Evolutionary conservation across 1,140 invertebrate species (phyloP), one percentile per base, ranked within the genome.

Genomic region (Oedothorax gibbosus): DNA sequence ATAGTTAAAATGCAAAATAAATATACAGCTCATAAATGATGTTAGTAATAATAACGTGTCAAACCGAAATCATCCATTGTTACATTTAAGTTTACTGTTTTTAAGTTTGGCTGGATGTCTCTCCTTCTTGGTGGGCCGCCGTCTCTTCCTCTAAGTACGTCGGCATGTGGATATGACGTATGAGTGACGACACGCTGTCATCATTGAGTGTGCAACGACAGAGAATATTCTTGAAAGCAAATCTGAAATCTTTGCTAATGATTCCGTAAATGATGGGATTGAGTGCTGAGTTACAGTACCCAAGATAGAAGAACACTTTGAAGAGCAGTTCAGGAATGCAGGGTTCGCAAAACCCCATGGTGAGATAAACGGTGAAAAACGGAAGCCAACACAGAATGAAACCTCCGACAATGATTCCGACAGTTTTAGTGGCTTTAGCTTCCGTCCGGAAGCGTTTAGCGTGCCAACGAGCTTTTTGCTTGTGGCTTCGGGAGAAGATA

Each of bases 381-480:
- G 97, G 97, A 35, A 89, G 97, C 96, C 97, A 99, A 89, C 96
- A 99, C 78, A 95, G 92, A 15, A 98, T 95, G 90, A 98, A 98
- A 0, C 95, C 95, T 7, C 97, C 97, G 0, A 98, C 96, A 77
- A 98, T 98, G 71, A 98, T 96, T 3, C 95, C 97, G 53, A 98
- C 91, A 0, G 97, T 98, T 91, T 98, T 98, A 0, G 97, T 96
- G 0, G 96, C 96, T 91, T 98, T 98, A 0, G 95, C 96, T 90
- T 98, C 96, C 93, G 96, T 97, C 0, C 94, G 92, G 89, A 96
- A 96, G 69, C 95, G 92, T 89, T 95, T 95, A 51, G 95, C 95
- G 91, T 93, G 95, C 64, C 94, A 94, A 91, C 95, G 96, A 18
- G 68, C 80, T 91, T 97, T 95, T 85, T 95, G 91, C 88, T 95